Conservation (phyloP, 2,888 invertebrate genomes). For the Drosophila borborema region DNA sequence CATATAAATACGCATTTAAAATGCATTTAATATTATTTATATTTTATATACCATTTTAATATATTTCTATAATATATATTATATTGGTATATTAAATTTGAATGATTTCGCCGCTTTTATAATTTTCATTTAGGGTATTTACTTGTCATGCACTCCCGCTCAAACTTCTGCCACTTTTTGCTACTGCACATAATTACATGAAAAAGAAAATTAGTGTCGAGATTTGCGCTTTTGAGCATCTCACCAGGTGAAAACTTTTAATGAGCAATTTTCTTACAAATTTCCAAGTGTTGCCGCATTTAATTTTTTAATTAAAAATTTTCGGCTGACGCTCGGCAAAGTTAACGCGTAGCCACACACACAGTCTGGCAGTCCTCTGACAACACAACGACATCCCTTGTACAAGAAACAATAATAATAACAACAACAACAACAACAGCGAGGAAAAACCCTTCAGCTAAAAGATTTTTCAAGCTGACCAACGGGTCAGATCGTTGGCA, state of each 20-base stretch:
- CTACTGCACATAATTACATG: conserved; percentile 74
- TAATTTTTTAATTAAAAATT: conserved; percentile 78
- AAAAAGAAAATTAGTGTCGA: conserved; percentile 75
- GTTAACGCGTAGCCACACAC: conserved; percentile 9
- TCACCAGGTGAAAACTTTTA: conserved; percentile 79
- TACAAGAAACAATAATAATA: background rate
- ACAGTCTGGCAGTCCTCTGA: background rate
- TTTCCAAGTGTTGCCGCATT: conserved; percentile 77
- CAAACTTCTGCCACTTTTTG: conserved; percentile 9
- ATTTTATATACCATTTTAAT: too few relatives aligned
- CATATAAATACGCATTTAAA: too few relatives aligned
- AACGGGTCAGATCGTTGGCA: conserved; percentile 14
- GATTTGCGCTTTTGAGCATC: conserved; percentile 73
- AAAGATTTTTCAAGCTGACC: conserved; percentile 48
- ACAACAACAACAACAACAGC: background rate
- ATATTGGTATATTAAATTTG: background rate
- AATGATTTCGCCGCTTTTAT: background rate
- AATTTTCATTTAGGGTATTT: conserved; percentile 18
- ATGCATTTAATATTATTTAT: too few relatives aligned
- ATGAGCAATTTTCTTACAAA: conserved; percentile 80
- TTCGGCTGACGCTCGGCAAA: conserved; percentile 9
- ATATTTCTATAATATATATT: background rate
- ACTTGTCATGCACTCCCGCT: background rate
- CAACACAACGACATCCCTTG: conserved; percentile 11
- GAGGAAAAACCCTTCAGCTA: conserved; percentile 22